phyloP scores from a whole-genome alignment of 2,797 vertebrate species.

The Arrhamphus sclerolepis region DNA sequence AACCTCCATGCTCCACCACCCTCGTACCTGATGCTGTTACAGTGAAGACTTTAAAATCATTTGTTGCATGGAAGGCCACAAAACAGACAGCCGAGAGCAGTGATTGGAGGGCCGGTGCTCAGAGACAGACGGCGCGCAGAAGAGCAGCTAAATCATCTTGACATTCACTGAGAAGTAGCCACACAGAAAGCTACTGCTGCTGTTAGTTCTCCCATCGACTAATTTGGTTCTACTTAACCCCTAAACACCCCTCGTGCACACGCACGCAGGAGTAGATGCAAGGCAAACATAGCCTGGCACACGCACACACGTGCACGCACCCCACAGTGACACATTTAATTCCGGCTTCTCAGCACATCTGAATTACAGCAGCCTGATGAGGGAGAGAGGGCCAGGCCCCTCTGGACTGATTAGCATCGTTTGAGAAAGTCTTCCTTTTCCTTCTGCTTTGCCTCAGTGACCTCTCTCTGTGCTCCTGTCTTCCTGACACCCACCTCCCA shows the following conservation, averaged over 20 bases:
- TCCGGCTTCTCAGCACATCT: constrained; percentile 95
- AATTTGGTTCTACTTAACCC: constrained; percentile 80
- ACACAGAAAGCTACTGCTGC: constrained; percentile 70
- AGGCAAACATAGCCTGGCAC: constrained; percentile 46
- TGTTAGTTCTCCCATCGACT: constrained; percentile 73
- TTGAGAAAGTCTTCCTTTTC: constrained; percentile 91
- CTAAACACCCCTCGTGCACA: constrained; percentile 52
- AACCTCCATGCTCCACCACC: constrained; percentile 27
- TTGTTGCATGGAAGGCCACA: constrained; percentile 66
- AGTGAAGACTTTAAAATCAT: constrained; percentile 70
- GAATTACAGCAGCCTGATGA: constrained; percentile 91
- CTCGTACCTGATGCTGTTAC: constrained; percentile 47
- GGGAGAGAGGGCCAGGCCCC: constrained; percentile 92
- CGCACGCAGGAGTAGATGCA: constrained; percentile 34
- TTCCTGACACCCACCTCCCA: constrained; percentile 49
- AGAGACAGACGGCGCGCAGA: constrained; percentile 72
- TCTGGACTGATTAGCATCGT: constrained; percentile 97
- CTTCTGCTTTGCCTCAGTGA: constrained; percentile 81
- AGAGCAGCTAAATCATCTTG: constrained; percentile 79
- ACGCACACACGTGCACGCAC: constrained; percentile 81
- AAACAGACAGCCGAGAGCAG: constrained; percentile 61
- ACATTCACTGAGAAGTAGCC: constrained; percentile 77
- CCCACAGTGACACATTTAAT: constrained; percentile 90
- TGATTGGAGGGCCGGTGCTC: constrained; percentile 72
- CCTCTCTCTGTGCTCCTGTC: constrained; percentile 63